phyloP scores from a whole-genome alignment of 2,888 invertebrate genomes.

The Macrosiphum euphorbiae region DNA sequence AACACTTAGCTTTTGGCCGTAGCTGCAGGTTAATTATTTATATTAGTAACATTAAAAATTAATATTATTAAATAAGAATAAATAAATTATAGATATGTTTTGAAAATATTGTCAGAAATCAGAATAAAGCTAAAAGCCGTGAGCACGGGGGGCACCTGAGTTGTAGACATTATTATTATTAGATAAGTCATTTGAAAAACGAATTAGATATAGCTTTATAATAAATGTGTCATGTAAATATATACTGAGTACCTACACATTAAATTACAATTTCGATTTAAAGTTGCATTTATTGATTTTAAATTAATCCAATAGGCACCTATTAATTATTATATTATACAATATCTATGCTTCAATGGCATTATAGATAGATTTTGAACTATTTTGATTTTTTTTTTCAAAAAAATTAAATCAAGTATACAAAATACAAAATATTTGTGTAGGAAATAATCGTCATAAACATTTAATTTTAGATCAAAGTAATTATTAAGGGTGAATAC shows the following conservation, averaged over 20 bases:
- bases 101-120: neutral
- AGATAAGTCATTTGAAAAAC: neutral
- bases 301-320: too few relatives aligned
- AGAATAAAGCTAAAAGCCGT: neutral
- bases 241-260: neutral
- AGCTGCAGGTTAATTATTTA: neutral
- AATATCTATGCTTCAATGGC: neutral
- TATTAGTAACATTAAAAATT: too few relatives aligned
- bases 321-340: neutral
- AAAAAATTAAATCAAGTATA: neutral
- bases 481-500: neutral
- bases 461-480: neutral
- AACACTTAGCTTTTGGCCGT: neutral
- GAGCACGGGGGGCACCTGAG: neutral
- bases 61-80: neutral
- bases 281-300: neutral
- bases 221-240: neutral
- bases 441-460: neutral
- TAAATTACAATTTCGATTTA: neutral
- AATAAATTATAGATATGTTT: neutral
- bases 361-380: neutral
- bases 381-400: neutral
- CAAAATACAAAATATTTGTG: neutral
- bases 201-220: neutral
- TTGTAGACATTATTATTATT: neutral